Percentiles rank a stretch among this genome's conserved stretches.
Conservation (phyloP, 2,113 vertebrate genomes). For the Leptobrachium leishanense region DNA sequence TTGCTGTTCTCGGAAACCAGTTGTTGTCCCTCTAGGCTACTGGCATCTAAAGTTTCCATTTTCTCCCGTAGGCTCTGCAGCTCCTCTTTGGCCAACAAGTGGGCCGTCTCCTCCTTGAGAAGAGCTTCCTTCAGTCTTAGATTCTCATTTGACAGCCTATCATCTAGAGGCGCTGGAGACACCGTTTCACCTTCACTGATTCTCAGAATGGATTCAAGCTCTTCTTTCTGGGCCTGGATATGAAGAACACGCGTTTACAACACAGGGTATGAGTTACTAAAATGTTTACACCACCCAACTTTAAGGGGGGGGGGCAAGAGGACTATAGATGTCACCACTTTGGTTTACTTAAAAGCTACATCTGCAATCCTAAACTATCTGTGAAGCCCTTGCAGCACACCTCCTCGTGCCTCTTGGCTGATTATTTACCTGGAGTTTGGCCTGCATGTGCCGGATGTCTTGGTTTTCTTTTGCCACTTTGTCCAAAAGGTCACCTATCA, state of each 20-base stretch:
- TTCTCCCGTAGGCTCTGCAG: conserved; percentile 69
- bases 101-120: conserved; percentile 66
- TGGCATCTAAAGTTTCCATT: conserved; percentile 58
- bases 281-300: too few relatives aligned
- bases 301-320: too few relatives aligned
- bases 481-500: conserved; percentile 71
- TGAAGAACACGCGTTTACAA: background rate
- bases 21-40: conserved; percentile 36
- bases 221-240: conserved; percentile 69
- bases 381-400: conserved; percentile 47
- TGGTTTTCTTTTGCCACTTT: conserved; percentile 76
- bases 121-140: conserved; percentile 46
- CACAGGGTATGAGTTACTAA: too few relatives aligned
- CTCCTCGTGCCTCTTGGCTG: conserved; percentile 64
- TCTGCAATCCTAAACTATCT: too few relatives aligned
- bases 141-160: conserved; percentile 44
- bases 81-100: conserved; percentile 69
- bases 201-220: conserved; percentile 58
- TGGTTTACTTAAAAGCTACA: too few relatives aligned
- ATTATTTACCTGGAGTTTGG: conserved; percentile 75
- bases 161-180: background rate
- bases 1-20: conserved; percentile 2
- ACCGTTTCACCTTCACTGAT: conserved; percentile 14
- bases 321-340: too few relatives aligned
- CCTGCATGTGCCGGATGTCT: conserved; percentile 77